Percentiles rank a stretch among this genome's conserved stretches.
These are phyloP conservation scores for Hystrix cristata DNA, from an alignment of 2,113 vertebrate genomes.

Conservation along the genomic window DNA sequence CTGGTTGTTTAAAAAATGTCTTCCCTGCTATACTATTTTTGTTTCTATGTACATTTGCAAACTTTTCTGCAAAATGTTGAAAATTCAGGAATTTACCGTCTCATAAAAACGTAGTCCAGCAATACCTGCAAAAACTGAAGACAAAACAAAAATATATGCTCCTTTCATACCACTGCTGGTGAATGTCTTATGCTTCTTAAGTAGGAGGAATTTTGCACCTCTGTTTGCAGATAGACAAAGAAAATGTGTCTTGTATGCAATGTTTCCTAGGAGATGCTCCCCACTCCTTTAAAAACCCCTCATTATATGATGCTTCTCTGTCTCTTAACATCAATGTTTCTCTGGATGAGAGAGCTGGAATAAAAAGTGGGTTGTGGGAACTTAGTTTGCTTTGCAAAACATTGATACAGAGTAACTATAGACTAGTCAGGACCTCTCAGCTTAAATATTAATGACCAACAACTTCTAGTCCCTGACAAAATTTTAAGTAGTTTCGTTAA, in stretches of 20 bases:
- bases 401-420: not conserved
- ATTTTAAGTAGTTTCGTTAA: not conserved
- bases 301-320: not conserved
- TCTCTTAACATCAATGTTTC: not conserved
- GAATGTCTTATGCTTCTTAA: not conserved
- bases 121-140: conserved; percentile 21
- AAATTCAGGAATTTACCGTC: not conserved
- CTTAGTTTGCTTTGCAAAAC: not conserved
- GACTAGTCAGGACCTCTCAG: not conserved
- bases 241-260: not conserved
- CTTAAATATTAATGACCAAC: not conserved
- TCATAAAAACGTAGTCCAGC: not conserved
- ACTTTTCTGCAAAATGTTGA: not conserved
- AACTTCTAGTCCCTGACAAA: not conserved
- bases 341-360: not conserved
- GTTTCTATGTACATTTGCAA: not conserved
- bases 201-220: not conserved
- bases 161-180: not conserved
- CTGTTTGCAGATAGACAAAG: not conserved
- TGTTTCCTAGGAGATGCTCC: not conserved
- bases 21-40: not conserved
- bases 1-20: not conserved
- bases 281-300: not conserved
- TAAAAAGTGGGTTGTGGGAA: not conserved
- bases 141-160: not conserved